These are phyloP conservation scores for Platorchestia sp. DNA, from an alignment of 1,140 invertebrate genomes.

Conservation along the genomic window DNA sequence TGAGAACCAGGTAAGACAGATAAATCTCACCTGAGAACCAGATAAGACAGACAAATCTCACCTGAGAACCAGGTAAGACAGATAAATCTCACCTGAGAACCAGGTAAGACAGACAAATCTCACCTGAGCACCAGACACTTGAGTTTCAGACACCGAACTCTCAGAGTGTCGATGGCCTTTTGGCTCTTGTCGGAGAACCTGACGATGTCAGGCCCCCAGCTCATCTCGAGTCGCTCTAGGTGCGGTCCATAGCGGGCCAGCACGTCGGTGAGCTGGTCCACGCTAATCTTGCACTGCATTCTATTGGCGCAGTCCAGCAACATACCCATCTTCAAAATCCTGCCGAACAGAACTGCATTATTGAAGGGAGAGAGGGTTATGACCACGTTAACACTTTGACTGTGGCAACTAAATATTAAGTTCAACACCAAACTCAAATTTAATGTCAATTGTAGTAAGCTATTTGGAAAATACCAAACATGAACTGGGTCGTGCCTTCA, in stretches of 20 bases:
- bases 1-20: too few relatives aligned
- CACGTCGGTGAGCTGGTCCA: constrained; percentile 97
- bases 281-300: constrained; percentile 82
- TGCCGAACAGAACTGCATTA: constrained; percentile 70
- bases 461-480: too few relatives aligned
- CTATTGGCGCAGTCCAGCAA: constrained; percentile 71
- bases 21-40: too few relatives aligned
- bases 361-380: background rate
- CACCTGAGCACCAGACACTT: constrained; percentile 87
- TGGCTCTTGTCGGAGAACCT: constrained; percentile 99
- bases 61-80: too few relatives aligned
- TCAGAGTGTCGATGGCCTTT: constrained; percentile 92
- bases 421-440: too few relatives aligned
- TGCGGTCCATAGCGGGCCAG: constrained; percentile 93
- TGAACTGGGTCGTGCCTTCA: too few relatives aligned
- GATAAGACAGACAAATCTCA: too few relatives aligned
- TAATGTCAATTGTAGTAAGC: too few relatives aligned
- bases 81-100: too few relatives aligned
- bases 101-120: constrained; percentile 60
- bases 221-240: constrained; percentile 91
- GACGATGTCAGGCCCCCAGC: constrained; percentile 98
- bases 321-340: constrained; percentile 97
- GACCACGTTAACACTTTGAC: too few relatives aligned
- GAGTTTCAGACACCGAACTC: constrained; percentile 89
- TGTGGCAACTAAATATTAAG: too few relatives aligned